These are phyloP conservation scores for Heliornis fulica DNA, from an alignment of 2,113 vertebrate species.

Conservation along the genomic window DNA sequence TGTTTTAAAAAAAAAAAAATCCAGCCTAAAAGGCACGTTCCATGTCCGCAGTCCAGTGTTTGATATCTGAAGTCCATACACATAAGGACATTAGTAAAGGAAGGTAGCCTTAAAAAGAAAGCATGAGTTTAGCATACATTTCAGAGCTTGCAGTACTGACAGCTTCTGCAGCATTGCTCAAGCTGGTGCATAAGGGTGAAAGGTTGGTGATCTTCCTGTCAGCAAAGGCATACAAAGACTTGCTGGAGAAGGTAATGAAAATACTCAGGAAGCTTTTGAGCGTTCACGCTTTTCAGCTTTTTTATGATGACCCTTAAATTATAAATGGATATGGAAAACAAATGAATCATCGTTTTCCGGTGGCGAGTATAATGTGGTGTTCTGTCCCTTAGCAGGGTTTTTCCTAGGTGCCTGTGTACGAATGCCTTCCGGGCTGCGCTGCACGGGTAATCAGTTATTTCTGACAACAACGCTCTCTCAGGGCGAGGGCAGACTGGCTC, in stretches of 20 bases:
- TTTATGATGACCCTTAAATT: not conserved
- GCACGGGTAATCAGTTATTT: not conserved
- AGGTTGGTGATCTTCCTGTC: not conserved
- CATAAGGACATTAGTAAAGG: not conserved
- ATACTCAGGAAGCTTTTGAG: not conserved
- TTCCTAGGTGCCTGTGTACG: not conserved
- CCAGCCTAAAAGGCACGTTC: not conserved
- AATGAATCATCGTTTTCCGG: not conserved
- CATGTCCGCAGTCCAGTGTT: not conserved
- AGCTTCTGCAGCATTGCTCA: not conserved
- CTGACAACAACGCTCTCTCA: not conserved
- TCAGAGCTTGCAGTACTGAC: not conserved
- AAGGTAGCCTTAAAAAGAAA: not conserved
- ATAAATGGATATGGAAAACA: not conserved
- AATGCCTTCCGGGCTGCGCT: not conserved
- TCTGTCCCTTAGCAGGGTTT: not conserved
- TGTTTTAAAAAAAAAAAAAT: too few species aligned
- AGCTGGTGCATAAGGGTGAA: not conserved
- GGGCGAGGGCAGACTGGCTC: fast-evolving
- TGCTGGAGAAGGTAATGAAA: not conserved
- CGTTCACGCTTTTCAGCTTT: not conserved
- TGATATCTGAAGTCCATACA: not conserved
- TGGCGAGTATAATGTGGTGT: not conserved
- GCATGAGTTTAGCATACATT: not conserved
- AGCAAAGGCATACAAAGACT: not conserved